Percentiles rank a stretch among this genome's conserved stretches.
Evolutionary conservation across 2,888 invertebrate species (phyloP).

Genomic region (Caenorhabditis afra): DNA sequence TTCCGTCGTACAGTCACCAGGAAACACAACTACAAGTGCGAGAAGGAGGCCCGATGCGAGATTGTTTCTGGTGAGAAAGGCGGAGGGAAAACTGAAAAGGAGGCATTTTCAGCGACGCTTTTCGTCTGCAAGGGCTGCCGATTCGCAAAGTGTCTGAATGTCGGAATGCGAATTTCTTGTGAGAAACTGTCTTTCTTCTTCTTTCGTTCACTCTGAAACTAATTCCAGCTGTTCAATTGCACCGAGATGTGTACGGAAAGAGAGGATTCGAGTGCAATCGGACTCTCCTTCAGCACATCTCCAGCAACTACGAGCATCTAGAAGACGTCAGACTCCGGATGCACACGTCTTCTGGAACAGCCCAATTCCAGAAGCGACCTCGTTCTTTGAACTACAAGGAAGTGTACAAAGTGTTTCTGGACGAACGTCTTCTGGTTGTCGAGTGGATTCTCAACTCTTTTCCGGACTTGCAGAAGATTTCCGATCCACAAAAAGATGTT

Average conservation of each 20-base stretch:
- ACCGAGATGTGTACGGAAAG: constrained; percentile 56
- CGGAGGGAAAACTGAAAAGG: neutral
- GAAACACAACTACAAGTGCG: constrained; percentile 71
- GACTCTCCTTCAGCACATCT: constrained; percentile 4
- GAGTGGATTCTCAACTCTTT: constrained; percentile 56
- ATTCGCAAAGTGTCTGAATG: constrained; percentile 67
- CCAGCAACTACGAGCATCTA: neutral
- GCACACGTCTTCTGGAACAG: neutral
- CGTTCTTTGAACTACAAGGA: constrained; percentile 59
- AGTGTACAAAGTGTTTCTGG: constrained; percentile 39
- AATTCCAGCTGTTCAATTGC: constrained; percentile 52
- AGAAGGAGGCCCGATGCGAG: constrained; percentile 66
- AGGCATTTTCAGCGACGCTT: constrained; percentile 65
- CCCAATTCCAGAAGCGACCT: constrained; percentile 26
- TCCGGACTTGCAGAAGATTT: constrained; percentile 1
- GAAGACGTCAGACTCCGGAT: neutral
- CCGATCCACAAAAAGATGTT: no score
- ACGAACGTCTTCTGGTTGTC: constrained; percentile 40
- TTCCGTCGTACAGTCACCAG: constrained; percentile 73
- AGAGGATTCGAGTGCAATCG: constrained; percentile 17
- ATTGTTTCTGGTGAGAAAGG: constrained; percentile 66
- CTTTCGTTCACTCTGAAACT: no score
- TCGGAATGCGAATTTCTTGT: constrained; percentile 74
- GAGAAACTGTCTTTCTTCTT: no score
- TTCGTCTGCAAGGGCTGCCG: constrained; percentile 76